Evolutionary conservation across 2,888 invertebrate genomes (phyloP).

Genomic region (Agrochola macilenta): DNA sequence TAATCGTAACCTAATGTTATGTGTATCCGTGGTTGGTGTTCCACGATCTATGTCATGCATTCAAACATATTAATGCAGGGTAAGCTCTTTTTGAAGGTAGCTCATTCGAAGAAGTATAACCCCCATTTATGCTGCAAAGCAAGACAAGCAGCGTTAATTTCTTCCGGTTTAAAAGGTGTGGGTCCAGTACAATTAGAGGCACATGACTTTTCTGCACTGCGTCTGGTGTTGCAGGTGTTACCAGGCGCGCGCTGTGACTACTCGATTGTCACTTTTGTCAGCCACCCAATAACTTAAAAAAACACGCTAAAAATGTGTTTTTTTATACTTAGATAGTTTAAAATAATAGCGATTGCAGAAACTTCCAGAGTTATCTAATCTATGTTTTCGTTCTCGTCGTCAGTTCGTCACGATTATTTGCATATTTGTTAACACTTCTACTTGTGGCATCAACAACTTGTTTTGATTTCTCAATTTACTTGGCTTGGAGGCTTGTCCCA

Average conservation of each 20-base stretch:
- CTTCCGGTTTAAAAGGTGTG: too few species aligned
- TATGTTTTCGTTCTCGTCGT: slow-evolving; percentile 2
- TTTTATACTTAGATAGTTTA: neutral
- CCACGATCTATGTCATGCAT: too few species aligned
- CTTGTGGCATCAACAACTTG: slow-evolving; percentile 44
- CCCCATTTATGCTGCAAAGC: too few species aligned
- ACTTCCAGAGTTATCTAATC: slow-evolving; percentile 17
- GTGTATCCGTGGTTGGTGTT: too few species aligned
- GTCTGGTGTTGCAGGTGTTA: neutral
- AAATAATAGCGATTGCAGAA: neutral
- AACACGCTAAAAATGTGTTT: neutral
- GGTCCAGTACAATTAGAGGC: neutral
- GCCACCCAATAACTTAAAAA: neutral
- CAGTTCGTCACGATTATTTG: slow-evolving; percentile 43
- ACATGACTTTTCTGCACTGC: neutral
- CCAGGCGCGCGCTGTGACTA: neutral
- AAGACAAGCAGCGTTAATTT: too few species aligned
- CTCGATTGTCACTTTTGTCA: neutral
- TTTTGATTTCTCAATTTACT: slow-evolving; percentile 44
- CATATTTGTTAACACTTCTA: slow-evolving; percentile 46
- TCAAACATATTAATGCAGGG: too few species aligned
- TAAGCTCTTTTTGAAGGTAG: too few species aligned
- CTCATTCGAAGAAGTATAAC: too few species aligned
- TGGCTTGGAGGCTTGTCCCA: slow-evolving; percentile 62
- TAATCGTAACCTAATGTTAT: too few species aligned